Conservation (phyloP, 2,113 vertebrate species). For the Oriolus oriolus region DNA sequence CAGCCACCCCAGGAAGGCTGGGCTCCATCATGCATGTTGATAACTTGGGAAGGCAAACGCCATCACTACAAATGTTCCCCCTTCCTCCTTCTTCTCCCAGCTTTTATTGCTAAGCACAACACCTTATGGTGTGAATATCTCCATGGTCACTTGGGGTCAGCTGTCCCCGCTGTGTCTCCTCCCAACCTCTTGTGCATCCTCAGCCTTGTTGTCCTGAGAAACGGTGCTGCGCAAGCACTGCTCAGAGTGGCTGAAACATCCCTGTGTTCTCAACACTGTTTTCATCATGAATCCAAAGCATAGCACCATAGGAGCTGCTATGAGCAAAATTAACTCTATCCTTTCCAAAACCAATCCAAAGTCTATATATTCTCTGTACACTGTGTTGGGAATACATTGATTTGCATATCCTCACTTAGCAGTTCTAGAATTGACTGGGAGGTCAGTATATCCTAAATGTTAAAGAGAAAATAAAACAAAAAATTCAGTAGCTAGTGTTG, state of each 20-base stretch:
- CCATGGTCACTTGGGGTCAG: neutral
- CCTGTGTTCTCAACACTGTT: neutral
- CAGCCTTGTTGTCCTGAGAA: neutral
- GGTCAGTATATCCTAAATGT: neutral
- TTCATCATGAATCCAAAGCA: neutral
- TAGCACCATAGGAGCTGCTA: neutral
- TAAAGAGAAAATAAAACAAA: neutral
- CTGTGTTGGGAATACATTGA: neutral
- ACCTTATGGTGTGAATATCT: neutral
- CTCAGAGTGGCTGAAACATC: neutral
- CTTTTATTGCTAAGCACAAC: neutral
- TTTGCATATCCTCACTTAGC: neutral
- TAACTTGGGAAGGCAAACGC: fast-evolving
- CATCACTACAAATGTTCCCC: neutral
- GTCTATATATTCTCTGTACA: neutral
- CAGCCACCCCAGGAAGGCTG: neutral
- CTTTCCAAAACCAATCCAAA: neutral
- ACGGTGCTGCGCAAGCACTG: neutral
- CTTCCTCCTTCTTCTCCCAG: neutral
- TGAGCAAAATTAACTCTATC: neutral
- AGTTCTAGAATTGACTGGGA: neutral
- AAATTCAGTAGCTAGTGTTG: neutral
- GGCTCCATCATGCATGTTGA: fast-evolving
- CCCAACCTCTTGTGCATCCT: neutral
- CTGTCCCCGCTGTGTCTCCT: neutral